Evolutionary conservation across 2,113 vertebrate species (phyloP), one percentile per base, ranked within the genome.

Genomic region (Arenaria interpres): DNA sequence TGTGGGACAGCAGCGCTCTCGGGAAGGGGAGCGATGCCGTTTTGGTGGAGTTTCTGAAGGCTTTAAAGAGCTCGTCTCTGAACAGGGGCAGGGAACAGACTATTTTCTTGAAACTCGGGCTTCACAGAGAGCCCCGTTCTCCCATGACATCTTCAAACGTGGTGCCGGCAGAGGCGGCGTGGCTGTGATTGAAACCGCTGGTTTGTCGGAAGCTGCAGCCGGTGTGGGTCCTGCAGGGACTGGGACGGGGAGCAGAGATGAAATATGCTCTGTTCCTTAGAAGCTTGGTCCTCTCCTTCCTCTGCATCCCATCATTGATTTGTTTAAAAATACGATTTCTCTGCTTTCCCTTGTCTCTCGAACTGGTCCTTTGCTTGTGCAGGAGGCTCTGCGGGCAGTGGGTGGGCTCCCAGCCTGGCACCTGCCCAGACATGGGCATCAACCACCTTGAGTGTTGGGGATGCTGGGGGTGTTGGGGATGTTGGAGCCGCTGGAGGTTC

Each of bases 61-160:
- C 84, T 95, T 96, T 45, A 10, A 96, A 94, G 74, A 60, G 69
- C 84, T 91, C 7, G 0, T 77, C 80, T 74, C 14, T 10, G 87
- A 77, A 43, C 45, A 57, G 91, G 76, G 84, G 56, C 80, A 20
- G 89, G 24, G 35, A 89, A 69, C 54, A 6, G 81, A 6, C 68
- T 95, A 16, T 90, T 57, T 86, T 37, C 93, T 94, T 67, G 76
- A 71, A 81, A 8, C 50, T 77, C 41, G 13, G 77, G 59, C 89
- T 97, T 96, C 93, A 93, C 63, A 96, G 77, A 90, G 83, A 97
- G 87, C 73, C 32, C 41, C 27, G 4, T 60, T 84, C 27, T 96
- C 95, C 91, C 87, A 20, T 87, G 91, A 25, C 91, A 45, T 53
- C 95, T 91, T 94, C 96, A 96, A 89, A 94, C 12, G 0, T 39